Conservation (phyloP, 23 tunicate species). For the Phallusia fumigata region DNA sequence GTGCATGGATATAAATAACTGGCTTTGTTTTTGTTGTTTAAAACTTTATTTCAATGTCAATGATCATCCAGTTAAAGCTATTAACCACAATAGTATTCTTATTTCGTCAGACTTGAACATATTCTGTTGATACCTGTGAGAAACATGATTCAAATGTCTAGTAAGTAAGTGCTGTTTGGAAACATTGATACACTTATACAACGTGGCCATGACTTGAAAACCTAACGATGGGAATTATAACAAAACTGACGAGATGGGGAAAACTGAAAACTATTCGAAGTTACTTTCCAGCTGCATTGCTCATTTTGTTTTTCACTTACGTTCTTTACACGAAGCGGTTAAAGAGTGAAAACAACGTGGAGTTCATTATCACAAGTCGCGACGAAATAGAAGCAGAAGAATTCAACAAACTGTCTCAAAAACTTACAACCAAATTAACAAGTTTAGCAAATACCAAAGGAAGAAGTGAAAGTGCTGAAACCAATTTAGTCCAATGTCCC, state of each 20-base stretch:
- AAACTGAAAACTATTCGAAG: not conserved
- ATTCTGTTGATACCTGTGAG: no score
- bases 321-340: not conserved
- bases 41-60: no score
- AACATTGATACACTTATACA: no score
- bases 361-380: not conserved
- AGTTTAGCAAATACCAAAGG: not conserved
- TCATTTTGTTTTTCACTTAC: not conserved
- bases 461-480: not conserved
- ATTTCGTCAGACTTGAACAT: no score
- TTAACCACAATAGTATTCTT: no score
- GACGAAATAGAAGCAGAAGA: not conserved
- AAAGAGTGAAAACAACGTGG: not conserved
- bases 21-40: no score
- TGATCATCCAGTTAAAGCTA: no score
- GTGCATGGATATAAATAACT: no score
- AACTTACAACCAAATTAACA: not conserved
- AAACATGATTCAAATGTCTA: no score
- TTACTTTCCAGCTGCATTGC: not conserved
- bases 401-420: not conserved
- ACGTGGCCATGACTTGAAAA: no score
- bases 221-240: no score
- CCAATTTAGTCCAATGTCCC: not conserved
- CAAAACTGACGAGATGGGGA: not conserved
- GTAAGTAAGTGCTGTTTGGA: no score